Percentiles rank a stretch among this genome's conserved stretches.
phyloP scores from a whole-genome alignment of 2,797 vertebrate species.

The Bradypus variegatus region DNA sequence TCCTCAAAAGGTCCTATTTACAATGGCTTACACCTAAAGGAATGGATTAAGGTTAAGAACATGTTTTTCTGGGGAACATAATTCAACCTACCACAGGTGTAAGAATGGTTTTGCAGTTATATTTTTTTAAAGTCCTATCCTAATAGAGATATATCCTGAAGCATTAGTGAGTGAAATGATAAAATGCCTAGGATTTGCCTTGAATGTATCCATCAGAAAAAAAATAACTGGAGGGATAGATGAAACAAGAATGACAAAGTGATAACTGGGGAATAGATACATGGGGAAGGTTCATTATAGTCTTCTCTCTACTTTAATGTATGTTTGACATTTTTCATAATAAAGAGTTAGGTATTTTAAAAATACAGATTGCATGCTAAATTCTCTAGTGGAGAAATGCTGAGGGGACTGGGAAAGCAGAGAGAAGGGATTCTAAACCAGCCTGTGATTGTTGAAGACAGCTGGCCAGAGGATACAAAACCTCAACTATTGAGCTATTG shows the following conservation, averaged over 20 bases:
- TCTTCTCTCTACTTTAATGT: neutral
- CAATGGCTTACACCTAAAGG: too few species aligned
- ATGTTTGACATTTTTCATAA: constrained; percentile 9
- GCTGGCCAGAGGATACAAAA: neutral
- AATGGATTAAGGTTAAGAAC: too few species aligned
- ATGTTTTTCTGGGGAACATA: too few species aligned
- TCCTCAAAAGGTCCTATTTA: too few species aligned
- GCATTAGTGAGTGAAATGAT: neutral
- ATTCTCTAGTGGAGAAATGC: neutral
- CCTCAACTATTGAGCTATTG: neutral
- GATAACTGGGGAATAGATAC: neutral
- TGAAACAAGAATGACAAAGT: neutral
- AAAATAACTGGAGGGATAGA: neutral
- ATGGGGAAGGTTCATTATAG: neutral
- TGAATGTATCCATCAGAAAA: neutral
- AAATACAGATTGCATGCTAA: neutral
- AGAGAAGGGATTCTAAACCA: neutral
- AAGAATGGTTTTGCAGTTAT: neutral
- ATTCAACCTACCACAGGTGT: neutral
- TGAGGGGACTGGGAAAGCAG: neutral
- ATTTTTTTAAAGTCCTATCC: neutral
- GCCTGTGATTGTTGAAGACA: neutral
- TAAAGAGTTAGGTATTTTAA: neutral
- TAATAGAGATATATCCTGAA: neutral
- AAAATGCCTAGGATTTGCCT: neutral